Base-by-base conservation (phyloP, 2,797 vertebrate species). In the Tinamus major region DNA sequence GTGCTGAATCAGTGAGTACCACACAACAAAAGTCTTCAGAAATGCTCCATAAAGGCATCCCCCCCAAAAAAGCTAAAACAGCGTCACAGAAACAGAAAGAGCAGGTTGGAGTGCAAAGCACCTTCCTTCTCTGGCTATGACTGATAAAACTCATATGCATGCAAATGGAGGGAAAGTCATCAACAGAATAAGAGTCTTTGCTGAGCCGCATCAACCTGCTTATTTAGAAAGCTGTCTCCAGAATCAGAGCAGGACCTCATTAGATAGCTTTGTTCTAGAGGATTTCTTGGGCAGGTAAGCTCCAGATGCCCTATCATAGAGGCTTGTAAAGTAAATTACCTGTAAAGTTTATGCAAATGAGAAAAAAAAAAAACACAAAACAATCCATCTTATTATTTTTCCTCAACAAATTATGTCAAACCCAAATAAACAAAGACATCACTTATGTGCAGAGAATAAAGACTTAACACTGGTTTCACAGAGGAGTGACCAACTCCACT, bases 341-440 rank as follows among this genome's bases (percentile, higher is more conserved):
- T 82, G 62, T 64, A 94, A 96, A 95, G 77, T 77, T 93, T 65
- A 93, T 70, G 91, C 95, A 96, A 90, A 96, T 51, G 94, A 95
- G 72, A 94, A 96, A 65, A 96, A 65, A 94, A 39, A 42, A 42
- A 42, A 42, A 42, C 14, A 42, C 93, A 92, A 96, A 97, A 94
- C 93, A 96, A 96, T 72, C n/a, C 81, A 63, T 78, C 61, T 95
- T 65, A 65, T 96, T 96, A 95, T 97, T 97, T 97, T 96, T 84
- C 88, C 46, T 95, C 79, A 92, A 92, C 70, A 90, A 91, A 86
- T 92, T 87, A 97, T 53, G 74, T 90, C 86, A 94, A 84, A 92
- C 7, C 64, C 58, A 92, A 94, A 97, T 86, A 97, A 96, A 97
- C 88, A 85, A 96, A 83, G 83, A 81, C 86, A 87, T 91, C 92